Conservation (phyloP, 2,113 vertebrate species). For the Cathartes aura region DNA sequence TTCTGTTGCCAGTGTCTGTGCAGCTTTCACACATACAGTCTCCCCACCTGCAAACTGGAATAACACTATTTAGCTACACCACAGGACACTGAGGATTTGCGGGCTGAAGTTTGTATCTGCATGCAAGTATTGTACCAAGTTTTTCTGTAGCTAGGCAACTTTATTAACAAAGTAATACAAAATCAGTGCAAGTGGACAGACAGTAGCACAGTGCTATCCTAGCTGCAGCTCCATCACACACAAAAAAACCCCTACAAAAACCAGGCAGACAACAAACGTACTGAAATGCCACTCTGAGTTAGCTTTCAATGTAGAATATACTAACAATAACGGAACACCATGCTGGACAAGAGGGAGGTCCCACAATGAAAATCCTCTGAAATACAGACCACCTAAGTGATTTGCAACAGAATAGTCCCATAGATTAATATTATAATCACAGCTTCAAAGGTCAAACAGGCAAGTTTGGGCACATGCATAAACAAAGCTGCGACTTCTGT, state of each 20-base stretch:
- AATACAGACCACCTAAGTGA: conserved; percentile 67
- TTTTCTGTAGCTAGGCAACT: conserved; percentile 36
- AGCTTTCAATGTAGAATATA: background rate
- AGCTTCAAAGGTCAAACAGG: conserved; percentile 61
- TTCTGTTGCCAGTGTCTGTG: background rate
- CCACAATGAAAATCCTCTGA: conserved; percentile 24
- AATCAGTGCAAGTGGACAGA: background rate
- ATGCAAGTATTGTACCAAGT: background rate
- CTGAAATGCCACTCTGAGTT: background rate
- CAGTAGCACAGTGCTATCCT: background rate
- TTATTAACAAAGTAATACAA: background rate
- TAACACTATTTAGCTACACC: background rate
- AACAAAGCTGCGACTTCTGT: conserved; percentile 57
- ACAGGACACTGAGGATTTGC: background rate
- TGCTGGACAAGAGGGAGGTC: conserved; percentile 57
- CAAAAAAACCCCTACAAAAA: background rate
- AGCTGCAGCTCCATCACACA: background rate
- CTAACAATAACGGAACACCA: conserved; percentile 10
- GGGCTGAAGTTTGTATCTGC: background rate
- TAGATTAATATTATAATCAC: conserved; percentile 69
- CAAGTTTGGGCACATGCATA: conserved; percentile 67
- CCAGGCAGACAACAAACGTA: background rate
- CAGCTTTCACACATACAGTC: background rate
- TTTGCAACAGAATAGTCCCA: conserved; percentile 61
- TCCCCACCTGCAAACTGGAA: conserved; percentile 11